These are phyloP conservation scores for Brachypteracias leptosomus DNA, from an alignment of 2,113 vertebrate genomes.

Conservation along the genomic window DNA sequence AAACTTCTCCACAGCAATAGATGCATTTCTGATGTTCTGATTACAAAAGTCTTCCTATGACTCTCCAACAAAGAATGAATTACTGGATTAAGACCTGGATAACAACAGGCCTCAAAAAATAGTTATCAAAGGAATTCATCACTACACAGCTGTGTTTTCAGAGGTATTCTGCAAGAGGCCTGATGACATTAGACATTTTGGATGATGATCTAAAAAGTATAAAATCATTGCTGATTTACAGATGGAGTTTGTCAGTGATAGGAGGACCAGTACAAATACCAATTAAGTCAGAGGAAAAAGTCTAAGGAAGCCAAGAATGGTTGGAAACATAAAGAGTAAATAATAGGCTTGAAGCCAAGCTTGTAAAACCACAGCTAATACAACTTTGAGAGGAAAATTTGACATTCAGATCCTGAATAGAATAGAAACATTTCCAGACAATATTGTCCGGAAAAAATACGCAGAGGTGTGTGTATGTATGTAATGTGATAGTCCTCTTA, in stretches of 20 bases:
- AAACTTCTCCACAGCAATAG: not conserved
- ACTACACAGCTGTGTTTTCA: slow-evolving; percentile 41
- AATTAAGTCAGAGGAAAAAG: slow-evolving; percentile 62
- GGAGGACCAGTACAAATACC: slow-evolving; percentile 48
- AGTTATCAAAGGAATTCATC: slow-evolving; percentile 22
- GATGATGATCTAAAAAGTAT: slow-evolving; percentile 26
- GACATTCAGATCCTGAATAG: slow-evolving; percentile 26
- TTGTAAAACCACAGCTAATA: slow-evolving; percentile 35
- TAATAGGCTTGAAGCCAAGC: slow-evolving; percentile 46
- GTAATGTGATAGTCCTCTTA: not conserved
- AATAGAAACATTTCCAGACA: not conserved
- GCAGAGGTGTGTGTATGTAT: not conserved
- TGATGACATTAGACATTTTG: slow-evolving; percentile 5
- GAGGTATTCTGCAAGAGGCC: slow-evolving; percentile 21
- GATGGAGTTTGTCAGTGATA: slow-evolving; percentile 42
- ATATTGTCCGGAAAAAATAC: not conserved
- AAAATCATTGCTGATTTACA: slow-evolving; percentile 44
- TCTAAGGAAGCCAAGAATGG: slow-evolving; percentile 44
- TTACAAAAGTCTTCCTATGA: slow-evolving; percentile 7
- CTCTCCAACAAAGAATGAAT: slow-evolving; percentile 13
- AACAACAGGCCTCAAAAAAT: slow-evolving; percentile 18
- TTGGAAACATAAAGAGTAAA: slow-evolving; percentile 60
- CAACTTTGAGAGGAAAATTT: slow-evolving; percentile 19
- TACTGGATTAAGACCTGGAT: not conserved
- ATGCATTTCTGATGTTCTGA: not conserved